Conservation (phyloP, 2,888 invertebrate species). For the Patella depressa region DNA sequence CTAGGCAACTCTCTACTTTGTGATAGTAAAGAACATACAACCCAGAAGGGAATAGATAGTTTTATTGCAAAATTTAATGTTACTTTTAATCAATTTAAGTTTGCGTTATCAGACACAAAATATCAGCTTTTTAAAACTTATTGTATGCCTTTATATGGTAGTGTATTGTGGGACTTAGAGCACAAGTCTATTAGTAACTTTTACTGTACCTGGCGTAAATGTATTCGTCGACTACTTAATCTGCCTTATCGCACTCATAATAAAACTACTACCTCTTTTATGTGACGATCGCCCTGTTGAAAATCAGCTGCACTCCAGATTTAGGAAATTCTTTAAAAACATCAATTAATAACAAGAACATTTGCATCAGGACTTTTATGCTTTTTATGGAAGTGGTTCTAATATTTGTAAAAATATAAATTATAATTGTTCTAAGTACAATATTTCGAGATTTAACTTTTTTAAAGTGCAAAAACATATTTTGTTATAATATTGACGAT, state of each 20-base stretch:
- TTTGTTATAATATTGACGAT: no score
- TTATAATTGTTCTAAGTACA: no score
- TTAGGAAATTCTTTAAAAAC: no score
- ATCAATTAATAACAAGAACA: no score
- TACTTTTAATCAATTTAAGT: neutral
- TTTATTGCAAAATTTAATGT: neutral
- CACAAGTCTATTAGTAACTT: neutral
- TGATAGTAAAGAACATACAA: neutral
- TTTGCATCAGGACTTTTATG: no score
- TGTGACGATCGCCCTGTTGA: no score
- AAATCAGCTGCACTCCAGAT: no score
- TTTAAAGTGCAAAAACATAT: no score
- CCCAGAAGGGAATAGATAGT: neutral
- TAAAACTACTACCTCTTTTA: neutral
- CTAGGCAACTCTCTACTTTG: neutral
- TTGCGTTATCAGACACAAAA: neutral
- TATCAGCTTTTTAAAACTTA: neutral
- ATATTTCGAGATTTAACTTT: no score
- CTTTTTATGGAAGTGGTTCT: no score
- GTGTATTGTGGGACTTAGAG: neutral
- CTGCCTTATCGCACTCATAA: neutral
- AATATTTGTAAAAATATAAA: no score
- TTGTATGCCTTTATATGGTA: constrained; percentile 9
- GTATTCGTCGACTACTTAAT: neutral
- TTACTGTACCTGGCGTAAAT: neutral